These are phyloP conservation scores for Gambusia holbrooki DNA, from an alignment of 2,113 vertebrate species.

Conservation along the genomic window DNA sequence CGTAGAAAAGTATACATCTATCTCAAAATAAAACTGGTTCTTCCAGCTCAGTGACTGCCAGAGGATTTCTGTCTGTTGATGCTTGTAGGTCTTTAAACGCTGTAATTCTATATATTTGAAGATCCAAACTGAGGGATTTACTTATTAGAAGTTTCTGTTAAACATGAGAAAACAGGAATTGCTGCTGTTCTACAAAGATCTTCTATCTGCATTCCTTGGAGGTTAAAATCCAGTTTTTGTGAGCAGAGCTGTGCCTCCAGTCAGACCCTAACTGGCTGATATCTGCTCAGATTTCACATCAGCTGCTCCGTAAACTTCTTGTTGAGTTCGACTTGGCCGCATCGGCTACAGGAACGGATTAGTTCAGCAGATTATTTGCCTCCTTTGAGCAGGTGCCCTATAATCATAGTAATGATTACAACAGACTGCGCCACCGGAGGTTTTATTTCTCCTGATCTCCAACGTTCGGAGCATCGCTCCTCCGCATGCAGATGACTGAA, in stretches of 20 bases:
- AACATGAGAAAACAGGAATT: too few species aligned
- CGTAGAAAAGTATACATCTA: slow-evolving; percentile 48
- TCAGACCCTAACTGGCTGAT: slow-evolving; percentile 10
- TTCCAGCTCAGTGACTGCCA: slow-evolving; percentile 12
- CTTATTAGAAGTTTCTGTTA: not conserved
- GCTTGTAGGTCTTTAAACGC: slow-evolving; percentile 1
- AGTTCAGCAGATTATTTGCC: slow-evolving; percentile 50
- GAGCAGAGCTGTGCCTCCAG: not conserved
- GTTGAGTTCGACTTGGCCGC: slow-evolving; percentile 14
- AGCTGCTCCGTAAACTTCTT: slow-evolving; percentile 30
- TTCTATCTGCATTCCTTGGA: not conserved
- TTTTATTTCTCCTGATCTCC: slow-evolving; percentile 30
- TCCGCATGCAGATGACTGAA: slow-evolving; percentile 32
- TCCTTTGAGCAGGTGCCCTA: slow-evolving; percentile 27
- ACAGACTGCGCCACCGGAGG: slow-evolving; percentile 3
- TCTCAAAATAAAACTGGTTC: slow-evolving; percentile 40
- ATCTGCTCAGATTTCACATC: slow-evolving; percentile 40
- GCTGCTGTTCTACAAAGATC: too few species aligned
- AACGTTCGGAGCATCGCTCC: slow-evolving; percentile 5
- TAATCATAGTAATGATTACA: slow-evolving; percentile 36
- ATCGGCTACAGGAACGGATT: slow-evolving; percentile 41
- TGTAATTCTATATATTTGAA: not conserved
- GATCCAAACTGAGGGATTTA: slow-evolving; percentile 4
- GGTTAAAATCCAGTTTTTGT: slow-evolving; percentile 35
- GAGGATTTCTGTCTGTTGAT: slow-evolving; percentile 26